Evolutionary conservation across 2,888 invertebrate species (phyloP), one percentile per base, ranked within the genome.

Genomic region (Lochmaea capreae): DNA sequence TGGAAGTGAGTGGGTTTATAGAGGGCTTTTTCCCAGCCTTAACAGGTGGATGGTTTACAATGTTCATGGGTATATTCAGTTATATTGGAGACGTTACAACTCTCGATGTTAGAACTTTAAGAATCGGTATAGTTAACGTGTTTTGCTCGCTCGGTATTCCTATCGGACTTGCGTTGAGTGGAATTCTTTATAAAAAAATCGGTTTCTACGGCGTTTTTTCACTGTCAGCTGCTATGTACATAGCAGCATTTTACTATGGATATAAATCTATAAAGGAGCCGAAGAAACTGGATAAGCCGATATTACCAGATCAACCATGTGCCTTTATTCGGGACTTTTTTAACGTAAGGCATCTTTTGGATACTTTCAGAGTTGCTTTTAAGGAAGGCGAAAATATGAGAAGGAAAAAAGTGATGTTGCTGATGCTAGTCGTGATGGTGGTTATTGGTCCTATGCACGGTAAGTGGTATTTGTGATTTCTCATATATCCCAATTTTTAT

Each of bases 51-150:
- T 95, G 95, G 95, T 94, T 95, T 85, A 95, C 95, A 43, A 95
- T 95, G 95, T 92, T 95, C 81, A 95, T 95, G 95, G 95, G 95
- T 22, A 92, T 96, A 78, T 94, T 97, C 87, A 95, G 95, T 87
- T 97, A 96, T 84, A 93, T 97, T 74, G 95, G 93, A 2, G 96
- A 97, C 84, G 93, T 96, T 16, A 95, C 96, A 3, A 93, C 93
- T 3, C 91, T 94, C 77, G 93, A 95, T 85, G 93, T 93, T 80
- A 91, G 96, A 80, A 97, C 97, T 26, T 89, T 95, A 63, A 88
- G 97, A 76, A 95, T 97, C 81, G 96, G 96, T 39, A 92, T 97
- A 67, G 93, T 96, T 77, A 97, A 97, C 87, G 91, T 96, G 9
- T 96, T 96, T 86, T 93, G 95, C 80, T 96, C 96, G 1, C 88